Base-by-base conservation (phyloP, 37 sponge, comb jelly and placozoan genomes). In the Agelas oroides region DNA sequence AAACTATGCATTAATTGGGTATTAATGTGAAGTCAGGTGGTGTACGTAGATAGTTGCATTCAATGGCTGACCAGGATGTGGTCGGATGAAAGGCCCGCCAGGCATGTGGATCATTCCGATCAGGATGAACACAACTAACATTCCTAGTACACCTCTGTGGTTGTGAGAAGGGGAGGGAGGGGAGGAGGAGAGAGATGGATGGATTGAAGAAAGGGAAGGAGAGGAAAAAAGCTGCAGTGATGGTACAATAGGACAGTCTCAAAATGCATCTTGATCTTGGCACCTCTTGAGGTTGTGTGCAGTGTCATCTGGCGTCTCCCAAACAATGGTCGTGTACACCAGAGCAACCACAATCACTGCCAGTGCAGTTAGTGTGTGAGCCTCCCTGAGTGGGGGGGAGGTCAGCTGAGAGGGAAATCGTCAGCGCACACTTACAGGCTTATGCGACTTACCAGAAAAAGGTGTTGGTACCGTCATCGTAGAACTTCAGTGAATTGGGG, bases 81-180 rank as follows among this genome's bases (percentile, higher is more conserved):
- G 97, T 63, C 97, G 72, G 27, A 84, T 83, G 76, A 97, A 97
- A 3, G 97, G 97, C 0, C 97, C 97, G 55, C 93, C 92, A 0
- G 91, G 94, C 86, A 94, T 89, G 75, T 93, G 86, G 32, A 89
- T 88, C 65, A 92, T 71, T 0, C 93, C 97, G 1, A 97, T 89
- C 19, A 82, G 65, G 1, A 97, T 87, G 84, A 97, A 97, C 23
- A 94, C 87, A 0, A 89, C 27, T 27, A 91, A 71, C 27, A 89
- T 85, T 18, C 90, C 94, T 25, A 93, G 35, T 38, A 89, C 73
- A 5, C 97, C 97, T 65, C 96, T 81, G 65, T 37, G 59, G 53
- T 38, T 1, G 28, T 16, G 53, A 36, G 52, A 37, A 60, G 25
- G 33, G 35, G 1, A 5, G 24, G 46, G 46, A 8, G 8, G 46